phyloP scores from a whole-genome alignment of 2,888 invertebrate species.

The Andrena haemorrhoa region DNA sequence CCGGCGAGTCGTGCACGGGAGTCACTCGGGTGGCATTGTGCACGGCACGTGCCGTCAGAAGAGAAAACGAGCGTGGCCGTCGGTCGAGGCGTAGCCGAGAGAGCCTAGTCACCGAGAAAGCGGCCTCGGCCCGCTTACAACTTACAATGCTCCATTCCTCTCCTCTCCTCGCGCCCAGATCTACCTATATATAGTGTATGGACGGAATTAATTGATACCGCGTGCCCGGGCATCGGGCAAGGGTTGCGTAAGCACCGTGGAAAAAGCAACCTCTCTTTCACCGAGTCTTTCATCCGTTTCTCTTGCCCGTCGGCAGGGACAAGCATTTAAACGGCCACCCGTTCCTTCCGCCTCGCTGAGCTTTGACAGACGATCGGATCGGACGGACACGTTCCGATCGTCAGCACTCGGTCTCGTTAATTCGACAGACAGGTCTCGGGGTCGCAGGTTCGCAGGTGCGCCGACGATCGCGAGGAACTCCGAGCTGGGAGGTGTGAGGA shows the following conservation, averaged over 20 bases:
- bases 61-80: slow-evolving; percentile 71
- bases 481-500: neutral
- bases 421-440: slow-evolving; percentile 21
- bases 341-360: slow-evolving; percentile 62
- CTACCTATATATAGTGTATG: slow-evolving; percentile 41
- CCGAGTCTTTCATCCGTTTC: slow-evolving; percentile 10
- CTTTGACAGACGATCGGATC: slow-evolving; percentile 44
- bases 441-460: slow-evolving; percentile 37
- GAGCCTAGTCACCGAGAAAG: slow-evolving; percentile 56
- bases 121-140: slow-evolving; percentile 48
- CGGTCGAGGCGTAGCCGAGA: slow-evolving; percentile 56
- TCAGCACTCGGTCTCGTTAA: slow-evolving; percentile 34
- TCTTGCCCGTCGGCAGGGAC: slow-evolving; percentile 5
- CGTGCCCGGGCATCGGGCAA: slow-evolving; percentile 79
- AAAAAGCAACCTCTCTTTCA: slow-evolving; percentile 58
- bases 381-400: slow-evolving; percentile 40
- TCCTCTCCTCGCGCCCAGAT: slow-evolving; percentile 23
- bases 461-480: neutral
- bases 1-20: slow-evolving; percentile 72
- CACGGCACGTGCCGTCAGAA: slow-evolving; percentile 81
- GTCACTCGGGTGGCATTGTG: slow-evolving; percentile 82
- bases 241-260: slow-evolving; percentile 83
- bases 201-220: slow-evolving; percentile 83
- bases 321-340: slow-evolving; percentile 49
- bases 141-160: slow-evolving; percentile 24